A percentile compares a stretch with the other conserved stretches of the same genome.
phyloP scores from a whole-genome alignment of 2,113 vertebrate genomes.

The Cyphomyrus discorhynchus region DNA sequence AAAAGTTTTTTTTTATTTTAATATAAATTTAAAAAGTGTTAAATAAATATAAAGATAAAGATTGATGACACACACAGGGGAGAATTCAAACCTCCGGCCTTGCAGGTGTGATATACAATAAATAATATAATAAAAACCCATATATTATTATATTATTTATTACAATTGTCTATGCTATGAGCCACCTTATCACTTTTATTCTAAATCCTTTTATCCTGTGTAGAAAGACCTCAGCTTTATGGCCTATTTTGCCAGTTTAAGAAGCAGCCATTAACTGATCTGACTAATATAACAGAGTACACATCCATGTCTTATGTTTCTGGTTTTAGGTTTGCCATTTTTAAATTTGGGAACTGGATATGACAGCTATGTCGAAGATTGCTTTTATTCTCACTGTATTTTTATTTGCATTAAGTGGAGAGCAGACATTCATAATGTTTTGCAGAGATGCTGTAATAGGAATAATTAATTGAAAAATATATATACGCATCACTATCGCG shows the following conservation, averaged over 20 bases:
- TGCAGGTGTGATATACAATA: background rate
- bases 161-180: background rate
- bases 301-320: background rate
- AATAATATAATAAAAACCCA: too few relatives aligned
- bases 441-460: background rate
- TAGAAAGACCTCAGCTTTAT: background rate
- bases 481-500: background rate
- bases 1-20: background rate
- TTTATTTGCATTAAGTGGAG: background rate
- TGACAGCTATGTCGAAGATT: background rate
- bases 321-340: background rate
- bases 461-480: background rate
- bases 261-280: background rate
- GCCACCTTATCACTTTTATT: background rate
- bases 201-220: background rate
- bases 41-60: background rate
- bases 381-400: background rate
- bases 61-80: background rate
- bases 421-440: background rate
- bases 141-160: too few relatives aligned
- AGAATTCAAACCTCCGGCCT: background rate
- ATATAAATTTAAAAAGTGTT: background rate
- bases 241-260: background rate
- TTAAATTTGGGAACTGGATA: background rate
- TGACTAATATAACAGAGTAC: background rate